Evolutionary conservation across 2,113 vertebrate genomes (phyloP).

Genomic region (Girardinichthys multiradiatus): DNA sequence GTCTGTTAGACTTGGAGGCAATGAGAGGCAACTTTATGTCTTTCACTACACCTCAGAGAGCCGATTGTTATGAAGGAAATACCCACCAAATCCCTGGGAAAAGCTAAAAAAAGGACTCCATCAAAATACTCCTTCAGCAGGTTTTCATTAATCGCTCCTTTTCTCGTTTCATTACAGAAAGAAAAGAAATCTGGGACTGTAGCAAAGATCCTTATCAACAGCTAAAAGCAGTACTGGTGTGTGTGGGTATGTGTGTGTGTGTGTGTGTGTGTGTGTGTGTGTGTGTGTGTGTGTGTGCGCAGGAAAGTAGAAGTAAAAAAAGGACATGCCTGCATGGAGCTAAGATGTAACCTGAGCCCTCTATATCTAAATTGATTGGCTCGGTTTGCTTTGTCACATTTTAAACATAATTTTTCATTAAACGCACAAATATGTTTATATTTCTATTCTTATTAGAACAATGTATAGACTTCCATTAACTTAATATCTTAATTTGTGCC

Average conservation of each 20-base stretch:
- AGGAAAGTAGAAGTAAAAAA: neutral
- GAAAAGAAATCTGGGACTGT: conserved; percentile 23
- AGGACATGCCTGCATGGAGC: neutral
- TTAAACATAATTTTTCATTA: neutral
- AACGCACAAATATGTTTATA: neutral
- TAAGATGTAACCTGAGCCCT: conserved; percentile 25
- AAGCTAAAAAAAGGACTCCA: conserved; percentile 6
- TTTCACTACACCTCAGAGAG: neutral
- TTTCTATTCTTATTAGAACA: too few relatives aligned
- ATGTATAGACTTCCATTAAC: too few relatives aligned
- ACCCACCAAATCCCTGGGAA: conserved; percentile 3
- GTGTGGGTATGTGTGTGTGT: neutral
- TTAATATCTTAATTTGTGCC: neutral
- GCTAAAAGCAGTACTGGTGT: neutral
- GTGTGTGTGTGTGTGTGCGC: neutral
- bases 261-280: neutral
- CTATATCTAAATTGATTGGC: conserved; percentile 24
- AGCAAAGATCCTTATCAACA: conserved; percentile 12
- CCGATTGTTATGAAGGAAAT: conserved; percentile 12
- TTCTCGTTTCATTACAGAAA: conserved; percentile 40
- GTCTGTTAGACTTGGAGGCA: conserved; percentile 29
- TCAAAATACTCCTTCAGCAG: conserved; percentile 47
- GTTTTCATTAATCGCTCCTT: conserved; percentile 38
- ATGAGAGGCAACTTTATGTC: conserved; percentile 41
- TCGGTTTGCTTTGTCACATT: neutral